Evolutionary conservation across 2,113 vertebrate genomes (phyloP).

Genomic region (Antigone vipio): DNA sequence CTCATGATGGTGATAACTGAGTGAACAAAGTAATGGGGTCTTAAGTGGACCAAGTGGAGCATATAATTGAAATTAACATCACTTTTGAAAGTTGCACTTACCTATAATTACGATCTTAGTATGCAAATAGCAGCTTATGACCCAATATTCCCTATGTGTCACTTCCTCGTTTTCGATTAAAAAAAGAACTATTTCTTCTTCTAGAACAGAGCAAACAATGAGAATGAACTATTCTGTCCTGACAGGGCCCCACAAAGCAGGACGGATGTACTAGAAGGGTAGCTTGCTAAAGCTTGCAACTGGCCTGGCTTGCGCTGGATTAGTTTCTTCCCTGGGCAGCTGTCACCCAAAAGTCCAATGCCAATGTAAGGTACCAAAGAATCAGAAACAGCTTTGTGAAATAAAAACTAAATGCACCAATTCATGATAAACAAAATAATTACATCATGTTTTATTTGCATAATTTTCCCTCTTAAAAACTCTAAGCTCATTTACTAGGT

Average conservation of each 20-base stretch:
- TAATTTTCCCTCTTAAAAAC: not conserved
- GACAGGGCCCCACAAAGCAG: not conserved
- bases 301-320: not conserved
- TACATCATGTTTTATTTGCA: not conserved
- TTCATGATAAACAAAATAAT: not conserved
- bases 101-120: slow-evolving; percentile 31
- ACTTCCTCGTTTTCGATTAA: not conserved
- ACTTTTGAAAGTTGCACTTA: slow-evolving; percentile 18
- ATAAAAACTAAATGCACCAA: not conserved
- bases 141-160: not conserved
- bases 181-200: not conserved
- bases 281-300: not conserved
- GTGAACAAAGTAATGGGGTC: not conserved
- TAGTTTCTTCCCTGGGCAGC: not conserved
- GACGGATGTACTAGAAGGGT: not conserved
- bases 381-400: not conserved
- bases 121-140: slow-evolving; percentile 8
- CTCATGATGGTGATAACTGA: not conserved
- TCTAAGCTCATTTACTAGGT: not conserved
- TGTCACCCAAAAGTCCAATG: not conserved
- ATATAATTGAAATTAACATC: slow-evolving; percentile 30
- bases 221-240: not conserved
- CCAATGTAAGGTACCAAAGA: not conserved
- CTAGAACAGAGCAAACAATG: not conserved
- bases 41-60: slow-evolving; percentile 7